Evolutionary conservation across 2,113 vertebrate species (phyloP), one percentile per base, ranked within the genome.

Genomic region (Tachycineta bicolor): DNA sequence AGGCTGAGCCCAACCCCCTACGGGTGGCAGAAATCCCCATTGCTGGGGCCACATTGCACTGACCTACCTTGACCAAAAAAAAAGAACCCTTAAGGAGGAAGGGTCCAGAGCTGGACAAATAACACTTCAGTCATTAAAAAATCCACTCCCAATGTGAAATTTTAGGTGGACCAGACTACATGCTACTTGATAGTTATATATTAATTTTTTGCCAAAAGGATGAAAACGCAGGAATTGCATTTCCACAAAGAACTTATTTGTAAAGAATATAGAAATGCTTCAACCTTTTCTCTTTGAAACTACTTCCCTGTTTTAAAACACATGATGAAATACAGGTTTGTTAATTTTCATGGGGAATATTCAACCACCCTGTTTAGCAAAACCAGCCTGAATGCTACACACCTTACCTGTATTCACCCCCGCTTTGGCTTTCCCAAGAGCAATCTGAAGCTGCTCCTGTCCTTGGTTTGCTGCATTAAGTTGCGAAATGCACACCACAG

Each of bases 11-110:
- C 56, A 67, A 23, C 33, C n/a, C 52, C 31, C n/a, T 2, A 0
- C 0, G 13, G 8, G 23, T 0, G 13, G 53, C 17, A 87, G n/a
- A 73, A 89, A 74, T n/a, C 52, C 65, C 58, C 29, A 33, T 4
- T 2, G 1, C 29, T 4, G 29, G 25, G n/a, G 37, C 11, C 4
- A 39, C 16, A 10, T 0, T 7, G 43, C 41, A 13, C 63, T 64
- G 58, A 44, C 44, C 3, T 37, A 17, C 69, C 52, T 58, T 25
- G 25, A 23, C 18, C 1, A 1, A 53, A 69, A 74, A 1, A 1
- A 53, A 69, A 74, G 47, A 31, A 11, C 14, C 37, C 37, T 34
- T 1, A 4, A 65, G 76, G 1, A 6, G 18, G 37, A 75, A 80
- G 19, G 12, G 49, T 21, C 44, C n/a, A 43, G 31, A 74, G 56